A percentile compares a stretch with the other conserved stretches of the same genome.
These are phyloP conservation scores for Cheirogaleus major DNA, from an alignment of 2,797 vertebrate genomes.

Conservation along the genomic window DNA sequence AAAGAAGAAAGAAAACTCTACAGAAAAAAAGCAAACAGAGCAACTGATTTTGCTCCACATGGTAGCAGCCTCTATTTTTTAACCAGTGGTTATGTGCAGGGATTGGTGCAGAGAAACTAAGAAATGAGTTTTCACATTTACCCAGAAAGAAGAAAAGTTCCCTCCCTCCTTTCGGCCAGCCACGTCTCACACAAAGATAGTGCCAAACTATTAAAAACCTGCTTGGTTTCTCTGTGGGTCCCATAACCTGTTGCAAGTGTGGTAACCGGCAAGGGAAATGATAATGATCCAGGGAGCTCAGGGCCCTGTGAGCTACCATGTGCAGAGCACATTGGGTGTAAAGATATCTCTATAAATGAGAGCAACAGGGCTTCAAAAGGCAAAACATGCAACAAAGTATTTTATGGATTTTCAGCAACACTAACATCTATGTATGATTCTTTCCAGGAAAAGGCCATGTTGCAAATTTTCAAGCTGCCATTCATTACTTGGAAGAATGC, in stretches of 20 bases:
- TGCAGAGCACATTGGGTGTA: fast-evolving
- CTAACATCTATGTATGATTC: fast-evolving
- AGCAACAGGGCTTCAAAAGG: background rate
- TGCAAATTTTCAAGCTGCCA: background rate
- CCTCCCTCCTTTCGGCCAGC: background rate
- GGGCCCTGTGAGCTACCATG: background rate
- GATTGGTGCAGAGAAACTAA: background rate
- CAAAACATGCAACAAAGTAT: background rate
- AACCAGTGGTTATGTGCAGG: background rate
- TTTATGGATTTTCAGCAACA: background rate
- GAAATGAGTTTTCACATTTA: background rate
- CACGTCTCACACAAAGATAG: background rate
- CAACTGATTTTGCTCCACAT: background rate
- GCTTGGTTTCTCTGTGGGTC: background rate
- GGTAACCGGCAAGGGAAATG: background rate
- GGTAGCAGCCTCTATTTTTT: fast-evolving
- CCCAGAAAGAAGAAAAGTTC: background rate
- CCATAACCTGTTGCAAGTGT: background rate
- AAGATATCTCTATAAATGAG: background rate
- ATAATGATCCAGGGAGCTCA: too few relatives aligned
- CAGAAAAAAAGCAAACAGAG: background rate
- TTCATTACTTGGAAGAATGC: background rate
- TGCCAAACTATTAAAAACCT: fast-evolving
- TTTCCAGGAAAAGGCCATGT: background rate
- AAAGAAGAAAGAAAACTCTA: background rate